Percentiles rank a stretch among this genome's conserved stretches.
Evolutionary conservation across 2,797 vertebrate species (phyloP).

Genomic region (Enteromius anoplus): DNA sequence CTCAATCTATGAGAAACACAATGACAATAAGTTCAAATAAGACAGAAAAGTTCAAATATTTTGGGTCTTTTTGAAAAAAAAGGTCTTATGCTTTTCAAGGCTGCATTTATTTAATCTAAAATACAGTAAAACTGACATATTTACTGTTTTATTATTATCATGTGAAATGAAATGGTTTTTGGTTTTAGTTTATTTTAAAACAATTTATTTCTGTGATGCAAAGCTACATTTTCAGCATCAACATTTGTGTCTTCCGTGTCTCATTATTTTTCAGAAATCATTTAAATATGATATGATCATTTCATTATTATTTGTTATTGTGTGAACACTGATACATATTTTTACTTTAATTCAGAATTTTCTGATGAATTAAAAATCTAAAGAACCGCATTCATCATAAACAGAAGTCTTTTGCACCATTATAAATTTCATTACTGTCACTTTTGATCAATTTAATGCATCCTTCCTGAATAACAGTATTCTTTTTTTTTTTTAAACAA

Average conservation of each 20-base stretch:
- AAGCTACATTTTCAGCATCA: not conserved
- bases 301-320: not conserved
- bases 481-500: not conserved
- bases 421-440: not conserved
- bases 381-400: not conserved
- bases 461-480: not conserved
- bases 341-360: not conserved
- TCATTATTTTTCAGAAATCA: not conserved
- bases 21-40: not conserved
- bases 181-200: not conserved
- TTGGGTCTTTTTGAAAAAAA: too few species aligned
- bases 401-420: not conserved
- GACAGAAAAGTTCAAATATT: not conserved
- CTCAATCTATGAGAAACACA: not conserved
- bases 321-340: too few species aligned
- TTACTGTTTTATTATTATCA: not conserved
- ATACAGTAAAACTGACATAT: not conserved
- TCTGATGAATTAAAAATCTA: not conserved
- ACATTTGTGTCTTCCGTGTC: too few species aligned
- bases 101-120: not conserved
- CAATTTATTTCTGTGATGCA: not conserved
- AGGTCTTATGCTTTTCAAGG: not conserved
- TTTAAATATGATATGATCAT: not conserved
- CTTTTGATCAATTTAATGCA: not conserved
- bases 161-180: not conserved